Percentiles rank a stretch among this genome's conserved stretches.
Conservation (phyloP, 2,888 invertebrate genomes). For the Lepidocyrtoides sp. region DNA sequence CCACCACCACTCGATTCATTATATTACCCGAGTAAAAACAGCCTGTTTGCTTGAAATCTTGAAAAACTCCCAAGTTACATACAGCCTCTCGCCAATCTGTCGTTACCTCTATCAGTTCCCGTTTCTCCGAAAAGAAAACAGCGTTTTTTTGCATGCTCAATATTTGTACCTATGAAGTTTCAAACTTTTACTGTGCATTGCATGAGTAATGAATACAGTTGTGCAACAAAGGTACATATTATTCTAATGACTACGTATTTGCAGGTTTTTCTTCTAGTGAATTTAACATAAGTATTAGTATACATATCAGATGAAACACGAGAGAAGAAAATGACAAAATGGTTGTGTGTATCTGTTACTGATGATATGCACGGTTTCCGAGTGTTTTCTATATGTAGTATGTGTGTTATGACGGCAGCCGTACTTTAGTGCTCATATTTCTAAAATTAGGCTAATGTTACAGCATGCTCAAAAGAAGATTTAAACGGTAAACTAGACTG, state of each 20-base stretch:
- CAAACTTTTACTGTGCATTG: neutral
- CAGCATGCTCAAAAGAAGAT: neutral
- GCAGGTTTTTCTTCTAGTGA: neutral
- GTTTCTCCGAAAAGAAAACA: neutral
- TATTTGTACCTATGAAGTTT: neutral
- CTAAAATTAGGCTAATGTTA: neutral
- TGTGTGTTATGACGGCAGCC: too few species aligned
- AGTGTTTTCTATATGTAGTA: too few species aligned
- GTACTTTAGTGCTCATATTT: neutral
- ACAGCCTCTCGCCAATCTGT: constrained; percentile 57
- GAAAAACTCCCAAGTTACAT: constrained; percentile 41
- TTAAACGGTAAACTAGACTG: neutral
- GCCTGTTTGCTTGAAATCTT: constrained; percentile 10
- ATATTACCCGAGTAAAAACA: too few species aligned
- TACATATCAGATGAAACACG: neutral
- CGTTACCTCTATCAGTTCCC: constrained; percentile 25
- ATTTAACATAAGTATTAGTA: neutral
- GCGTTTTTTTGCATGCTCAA: neutral
- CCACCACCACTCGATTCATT: too few species aligned
- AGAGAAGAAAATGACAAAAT: neutral
- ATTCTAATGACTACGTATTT: too few species aligned
- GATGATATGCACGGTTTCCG: neutral
- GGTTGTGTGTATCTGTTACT: neutral
- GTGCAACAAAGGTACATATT: neutral
- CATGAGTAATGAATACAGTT: neutral